phyloP scores from a whole-genome alignment of 2,113 vertebrate genomes.

The Macquaria australasica region DNA sequence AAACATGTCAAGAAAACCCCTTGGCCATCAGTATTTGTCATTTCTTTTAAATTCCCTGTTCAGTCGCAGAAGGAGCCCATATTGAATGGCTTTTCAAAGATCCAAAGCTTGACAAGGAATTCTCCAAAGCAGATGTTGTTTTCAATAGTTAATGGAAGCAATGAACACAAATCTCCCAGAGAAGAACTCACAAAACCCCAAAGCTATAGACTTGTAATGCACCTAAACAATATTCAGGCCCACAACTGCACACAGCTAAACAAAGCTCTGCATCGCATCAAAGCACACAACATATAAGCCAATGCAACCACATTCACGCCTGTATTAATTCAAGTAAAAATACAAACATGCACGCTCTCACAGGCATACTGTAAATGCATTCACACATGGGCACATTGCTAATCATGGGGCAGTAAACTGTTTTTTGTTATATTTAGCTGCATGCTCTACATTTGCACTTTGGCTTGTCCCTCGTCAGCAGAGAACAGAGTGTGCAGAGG shows the following conservation, averaged over 20 bases:
- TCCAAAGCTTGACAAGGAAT: slow-evolving; percentile 47
- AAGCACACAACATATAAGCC: not conserved
- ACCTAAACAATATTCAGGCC: slow-evolving; percentile 15
- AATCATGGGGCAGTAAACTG: slow-evolving; percentile 32
- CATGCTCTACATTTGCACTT: slow-evolving; percentile 59
- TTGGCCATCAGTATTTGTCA: slow-evolving; percentile 1
- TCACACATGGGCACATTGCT: not conserved
- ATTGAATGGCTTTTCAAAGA: slow-evolving; percentile 35
- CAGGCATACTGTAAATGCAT: not conserved
- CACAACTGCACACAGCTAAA: slow-evolving; percentile 24
- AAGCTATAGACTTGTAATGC: slow-evolving; percentile 23
- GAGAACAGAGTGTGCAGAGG: slow-evolving; percentile 6
- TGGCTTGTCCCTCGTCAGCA: slow-evolving; percentile 47
- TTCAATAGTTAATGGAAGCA: slow-evolving; percentile 67
- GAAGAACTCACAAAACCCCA: slow-evolving; percentile 35
- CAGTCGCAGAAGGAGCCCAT: not conserved
- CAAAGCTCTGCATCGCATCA: slow-evolving; percentile 36
- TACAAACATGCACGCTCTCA: slow-evolving; percentile 11
- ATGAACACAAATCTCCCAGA: slow-evolving; percentile 30
- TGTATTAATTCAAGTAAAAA: not conserved
- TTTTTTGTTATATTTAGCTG: slow-evolving; percentile 47
- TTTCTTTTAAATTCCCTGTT: slow-evolving; percentile 12
- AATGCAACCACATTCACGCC: not conserved
- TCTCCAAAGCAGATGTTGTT: slow-evolving; percentile 68
- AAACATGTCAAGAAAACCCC: slow-evolving; percentile 23